These are phyloP conservation scores for Lagopus muta DNA, from an alignment of 2,113 vertebrate genomes.

Conservation along the genomic window DNA sequence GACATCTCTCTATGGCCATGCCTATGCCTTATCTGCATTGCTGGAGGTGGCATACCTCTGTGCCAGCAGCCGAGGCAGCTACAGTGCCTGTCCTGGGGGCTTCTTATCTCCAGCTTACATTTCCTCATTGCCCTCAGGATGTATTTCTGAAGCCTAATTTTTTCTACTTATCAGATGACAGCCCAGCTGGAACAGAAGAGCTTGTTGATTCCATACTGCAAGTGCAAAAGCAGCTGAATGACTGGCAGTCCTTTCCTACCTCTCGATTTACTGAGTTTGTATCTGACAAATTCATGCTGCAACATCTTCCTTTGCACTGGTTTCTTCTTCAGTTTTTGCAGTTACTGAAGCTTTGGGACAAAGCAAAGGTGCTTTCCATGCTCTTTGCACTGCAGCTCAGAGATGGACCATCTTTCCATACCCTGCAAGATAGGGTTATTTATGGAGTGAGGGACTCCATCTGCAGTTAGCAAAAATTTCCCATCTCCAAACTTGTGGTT, in stretches of 20 bases:
- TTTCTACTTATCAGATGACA: background rate
- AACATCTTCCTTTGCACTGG: background rate
- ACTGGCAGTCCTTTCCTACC: background rate
- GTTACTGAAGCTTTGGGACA: background rate
- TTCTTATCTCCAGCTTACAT: background rate
- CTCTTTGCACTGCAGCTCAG: background rate
- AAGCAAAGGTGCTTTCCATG: background rate
- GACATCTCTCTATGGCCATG: rapidly evolving
- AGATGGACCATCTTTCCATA: background rate
- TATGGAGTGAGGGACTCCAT: constrained; percentile 19
- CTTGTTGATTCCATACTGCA: background rate
- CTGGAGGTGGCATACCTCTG: background rate
- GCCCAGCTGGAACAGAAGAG: background rate
- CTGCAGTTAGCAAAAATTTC: constrained; percentile 23
- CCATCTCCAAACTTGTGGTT: background rate
- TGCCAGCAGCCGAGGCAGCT: background rate
- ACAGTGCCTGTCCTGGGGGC: background rate
- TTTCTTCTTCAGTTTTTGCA: background rate
- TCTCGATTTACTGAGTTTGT: background rate
- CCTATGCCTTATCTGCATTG: background rate
- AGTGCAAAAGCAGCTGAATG: rapidly evolving
- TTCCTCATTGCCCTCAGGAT: background rate
- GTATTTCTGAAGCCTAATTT: background rate
- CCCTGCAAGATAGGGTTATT: too few relatives aligned
- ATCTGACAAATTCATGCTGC: background rate